A percentile compares a stretch with the other conserved stretches of the same genome.
Evolutionary conservation across 2,888 invertebrate genomes (phyloP).

Genomic region (Dione vanillae): DNA sequence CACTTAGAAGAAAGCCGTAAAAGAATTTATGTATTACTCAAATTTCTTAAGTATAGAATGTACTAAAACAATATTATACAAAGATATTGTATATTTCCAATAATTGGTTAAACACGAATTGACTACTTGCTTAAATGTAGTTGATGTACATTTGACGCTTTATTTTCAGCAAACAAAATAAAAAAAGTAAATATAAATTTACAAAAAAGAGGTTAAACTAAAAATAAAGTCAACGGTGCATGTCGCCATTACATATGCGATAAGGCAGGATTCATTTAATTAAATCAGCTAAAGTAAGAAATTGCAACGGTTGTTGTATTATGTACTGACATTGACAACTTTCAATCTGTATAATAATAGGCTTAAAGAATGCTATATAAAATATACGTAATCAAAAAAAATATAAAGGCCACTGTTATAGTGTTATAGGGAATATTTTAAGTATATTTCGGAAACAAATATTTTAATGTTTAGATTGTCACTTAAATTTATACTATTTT

Average conservation of each 20-base stretch:
- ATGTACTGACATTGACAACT: neutral
- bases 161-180: too few relatives aligned
- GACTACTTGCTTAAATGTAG: neutral
- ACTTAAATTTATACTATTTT: too few relatives aligned
- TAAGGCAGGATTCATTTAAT: slow-evolving; percentile 15
- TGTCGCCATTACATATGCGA: slow-evolving; percentile 1
- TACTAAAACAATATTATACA: neutral
- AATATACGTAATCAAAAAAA: neutral
- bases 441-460: too few relatives aligned
- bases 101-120: neutral
- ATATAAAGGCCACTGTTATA: neutral
- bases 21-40: neutral
- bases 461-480: too few relatives aligned
- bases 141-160: slow-evolving; percentile 1
- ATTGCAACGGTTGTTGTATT: neutral
- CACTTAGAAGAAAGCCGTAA: too few relatives aligned
- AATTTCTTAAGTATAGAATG: too few relatives aligned
- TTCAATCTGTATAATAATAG: neutral
- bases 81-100: neutral
- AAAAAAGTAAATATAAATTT: neutral
- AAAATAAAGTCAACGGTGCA: slow-evolving; percentile 6
- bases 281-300: neutral
- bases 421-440: neutral
- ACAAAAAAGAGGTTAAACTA: neutral
- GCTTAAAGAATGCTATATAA: neutral